Evolutionary conservation across 2,113 vertebrate genomes (phyloP).

Genomic region (Camelus bactrianus): DNA sequence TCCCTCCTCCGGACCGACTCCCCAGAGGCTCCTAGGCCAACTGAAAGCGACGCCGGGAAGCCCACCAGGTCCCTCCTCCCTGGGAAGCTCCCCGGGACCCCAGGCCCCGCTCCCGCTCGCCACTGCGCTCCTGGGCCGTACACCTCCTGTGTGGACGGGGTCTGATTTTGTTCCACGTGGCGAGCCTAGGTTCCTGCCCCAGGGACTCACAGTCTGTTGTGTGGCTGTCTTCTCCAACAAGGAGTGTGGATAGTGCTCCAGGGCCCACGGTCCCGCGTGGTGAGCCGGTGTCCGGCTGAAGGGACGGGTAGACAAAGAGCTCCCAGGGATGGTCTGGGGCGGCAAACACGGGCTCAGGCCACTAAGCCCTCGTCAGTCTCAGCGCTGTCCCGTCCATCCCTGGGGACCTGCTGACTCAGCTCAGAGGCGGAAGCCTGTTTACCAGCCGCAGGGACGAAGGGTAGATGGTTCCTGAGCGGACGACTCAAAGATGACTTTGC

Average conservation of each 20-base stretch:
- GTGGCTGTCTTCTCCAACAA: neutral
- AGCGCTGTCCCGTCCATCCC: fast-evolving
- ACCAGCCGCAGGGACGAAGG: neutral
- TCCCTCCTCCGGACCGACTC: neutral
- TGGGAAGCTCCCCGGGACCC: neutral
- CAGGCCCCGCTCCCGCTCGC: neutral
- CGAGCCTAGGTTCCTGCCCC: neutral
- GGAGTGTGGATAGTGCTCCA: neutral
- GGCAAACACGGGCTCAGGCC: neutral
- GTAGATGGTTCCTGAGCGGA: no score
- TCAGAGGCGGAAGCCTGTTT: neutral
- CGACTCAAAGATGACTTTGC: neutral
- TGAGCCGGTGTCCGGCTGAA: neutral
- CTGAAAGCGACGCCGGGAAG: neutral
- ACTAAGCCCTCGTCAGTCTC: no score
- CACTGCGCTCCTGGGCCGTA: neutral
- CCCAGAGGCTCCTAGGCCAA: neutral
- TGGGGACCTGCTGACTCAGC: neutral
- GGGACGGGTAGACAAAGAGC: neutral
- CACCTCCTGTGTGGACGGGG: neutral
- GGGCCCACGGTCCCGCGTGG: fast-evolving
- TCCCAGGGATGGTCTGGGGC: neutral
- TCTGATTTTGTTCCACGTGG: no score
- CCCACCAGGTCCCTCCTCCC: fast-evolving
- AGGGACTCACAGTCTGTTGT: neutral